These are phyloP conservation scores for Formica exsecta DNA, from an alignment of 1,140 invertebrate genomes.

Conservation along the genomic window DNA sequence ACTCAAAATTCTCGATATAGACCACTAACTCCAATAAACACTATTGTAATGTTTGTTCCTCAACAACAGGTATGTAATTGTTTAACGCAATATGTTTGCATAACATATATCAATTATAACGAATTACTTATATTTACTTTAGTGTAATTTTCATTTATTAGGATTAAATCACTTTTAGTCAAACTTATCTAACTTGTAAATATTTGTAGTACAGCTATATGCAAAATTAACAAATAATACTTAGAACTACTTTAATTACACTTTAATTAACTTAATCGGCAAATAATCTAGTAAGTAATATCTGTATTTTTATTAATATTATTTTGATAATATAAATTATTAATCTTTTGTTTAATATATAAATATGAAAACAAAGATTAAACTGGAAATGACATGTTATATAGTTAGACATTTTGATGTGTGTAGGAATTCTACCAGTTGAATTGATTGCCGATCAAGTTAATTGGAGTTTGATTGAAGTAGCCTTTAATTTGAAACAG, in stretches of 20 bases:
- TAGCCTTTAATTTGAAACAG: not conserved
- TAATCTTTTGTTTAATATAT: no score
- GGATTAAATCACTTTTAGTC: not conserved
- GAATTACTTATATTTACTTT: not conserved
- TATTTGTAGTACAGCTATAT: slow-evolving; percentile 43
- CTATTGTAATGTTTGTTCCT: slow-evolving; percentile 98
- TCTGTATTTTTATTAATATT: no score
- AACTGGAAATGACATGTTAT: no score
- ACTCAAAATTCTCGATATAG: slow-evolving; percentile 86
- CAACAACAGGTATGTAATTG: slow-evolving; percentile 94
- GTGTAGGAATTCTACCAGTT: no score
- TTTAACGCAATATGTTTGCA: not conserved
- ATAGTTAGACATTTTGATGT: no score
- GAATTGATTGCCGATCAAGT: no score
- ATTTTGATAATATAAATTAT: no score
- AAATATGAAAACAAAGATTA: no score
- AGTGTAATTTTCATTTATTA: not conserved
- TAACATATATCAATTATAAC: not conserved
- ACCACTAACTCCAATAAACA: slow-evolving; percentile 94
- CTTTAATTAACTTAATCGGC: no score
- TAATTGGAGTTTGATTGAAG: no score
- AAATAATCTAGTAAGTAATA: no score
- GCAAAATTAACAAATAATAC: not conserved
- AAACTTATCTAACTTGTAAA: not conserved
- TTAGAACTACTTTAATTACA: no score